phyloP scores from a whole-genome alignment of 1,140 invertebrate genomes.

The Protaetia brevitarsis region DNA sequence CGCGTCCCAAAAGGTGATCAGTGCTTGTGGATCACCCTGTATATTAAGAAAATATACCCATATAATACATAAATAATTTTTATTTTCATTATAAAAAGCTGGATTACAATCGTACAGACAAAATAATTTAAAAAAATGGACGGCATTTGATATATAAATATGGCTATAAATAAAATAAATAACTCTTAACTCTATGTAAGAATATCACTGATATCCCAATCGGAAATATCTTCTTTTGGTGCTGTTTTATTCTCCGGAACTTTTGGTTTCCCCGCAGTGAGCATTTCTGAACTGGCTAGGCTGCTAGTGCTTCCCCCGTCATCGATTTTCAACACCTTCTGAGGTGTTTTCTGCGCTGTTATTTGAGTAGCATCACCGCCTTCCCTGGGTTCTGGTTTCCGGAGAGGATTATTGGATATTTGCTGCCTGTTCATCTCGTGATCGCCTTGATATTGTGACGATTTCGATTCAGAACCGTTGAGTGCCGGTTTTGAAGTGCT shows the following conservation, averaged over 20 bases:
- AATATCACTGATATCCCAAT: constrained; percentile 35
- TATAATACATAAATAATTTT: too few species aligned
- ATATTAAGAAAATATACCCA: too few species aligned
- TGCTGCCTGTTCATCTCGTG: too few species aligned
- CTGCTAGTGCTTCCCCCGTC: constrained; percentile 38
- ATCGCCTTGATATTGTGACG: too few species aligned
- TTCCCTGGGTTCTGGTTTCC: too few species aligned
- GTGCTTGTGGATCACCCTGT: too few species aligned
- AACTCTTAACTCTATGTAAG: neutral
- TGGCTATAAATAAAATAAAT: constrained; percentile 1
- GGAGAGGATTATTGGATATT: too few species aligned
- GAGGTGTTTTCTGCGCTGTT: neutral
- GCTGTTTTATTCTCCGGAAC: constrained; percentile 7
- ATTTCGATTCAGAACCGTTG: too few species aligned
- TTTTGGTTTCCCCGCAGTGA: constrained; percentile 29
- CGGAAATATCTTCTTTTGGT: constrained; percentile 33
- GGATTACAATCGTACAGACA: neutral
- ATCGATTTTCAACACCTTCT: constrained; percentile 1
- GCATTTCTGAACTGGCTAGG: constrained; percentile 37
- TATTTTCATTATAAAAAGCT: too few species aligned
- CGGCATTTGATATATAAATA: neutral
- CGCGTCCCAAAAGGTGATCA: too few species aligned
- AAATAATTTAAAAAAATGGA: constrained; percentile 16
- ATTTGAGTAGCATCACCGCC: neutral
- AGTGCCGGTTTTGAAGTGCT: neutral